These are phyloP conservation scores for Bubo blakistoni DNA, from an alignment of 2,113 vertebrate genomes.

Conservation along the genomic window DNA sequence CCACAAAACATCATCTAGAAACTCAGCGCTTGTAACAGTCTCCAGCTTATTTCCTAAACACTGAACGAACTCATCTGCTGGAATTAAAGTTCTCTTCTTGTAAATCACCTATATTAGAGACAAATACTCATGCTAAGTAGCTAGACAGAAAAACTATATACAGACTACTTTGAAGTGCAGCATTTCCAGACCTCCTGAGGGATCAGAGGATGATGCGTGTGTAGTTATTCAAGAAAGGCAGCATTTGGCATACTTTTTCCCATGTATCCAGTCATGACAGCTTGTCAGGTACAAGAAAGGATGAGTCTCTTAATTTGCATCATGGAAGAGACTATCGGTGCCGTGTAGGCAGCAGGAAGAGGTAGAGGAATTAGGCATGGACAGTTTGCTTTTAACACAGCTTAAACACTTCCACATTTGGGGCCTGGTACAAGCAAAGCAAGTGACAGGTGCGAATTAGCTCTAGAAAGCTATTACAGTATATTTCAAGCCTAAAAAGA, in stretches of 20 bases:
- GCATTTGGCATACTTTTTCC: not conserved
- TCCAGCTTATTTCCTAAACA: not conserved
- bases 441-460: not conserved
- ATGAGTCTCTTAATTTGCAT: not conserved
- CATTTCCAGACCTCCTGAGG: not conserved
- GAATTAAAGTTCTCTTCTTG: not conserved
- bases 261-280: not conserved
- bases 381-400: not conserved
- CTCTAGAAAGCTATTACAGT: not conserved
- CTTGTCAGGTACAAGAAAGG: not conserved
- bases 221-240: not conserved
- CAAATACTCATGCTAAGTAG: not conserved
- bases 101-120: not conserved
- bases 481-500: not conserved
- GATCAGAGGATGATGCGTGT: not conserved
- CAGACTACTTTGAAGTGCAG: not conserved
- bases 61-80: not conserved
- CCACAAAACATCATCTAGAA: not conserved
- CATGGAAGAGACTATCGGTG: not conserved
- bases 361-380: not conserved
- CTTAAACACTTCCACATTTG: not conserved
- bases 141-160: not conserved
- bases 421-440: not conserved
- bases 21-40: too few relatives aligned
- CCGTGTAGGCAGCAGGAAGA: not conserved